A percentile compares a stretch with the other conserved stretches of the same genome.
phyloP scores from a whole-genome alignment of 37 sponge, comb jelly and placozoan genomes.

The Tethya wilhelma region DNA sequence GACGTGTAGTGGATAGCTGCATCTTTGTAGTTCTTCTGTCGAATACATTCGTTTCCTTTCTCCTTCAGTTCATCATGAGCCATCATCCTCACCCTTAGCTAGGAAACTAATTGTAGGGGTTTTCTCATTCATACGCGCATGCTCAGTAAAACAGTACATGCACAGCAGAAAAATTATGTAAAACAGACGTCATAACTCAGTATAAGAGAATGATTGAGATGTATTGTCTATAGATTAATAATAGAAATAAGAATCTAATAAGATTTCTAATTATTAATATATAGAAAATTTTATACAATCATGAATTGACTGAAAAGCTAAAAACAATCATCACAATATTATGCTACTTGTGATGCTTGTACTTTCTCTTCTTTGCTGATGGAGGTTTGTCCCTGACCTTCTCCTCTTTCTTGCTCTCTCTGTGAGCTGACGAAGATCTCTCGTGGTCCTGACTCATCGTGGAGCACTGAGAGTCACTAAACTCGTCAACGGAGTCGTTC shows the following conservation, averaged over 20 bases:
- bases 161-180: no score
- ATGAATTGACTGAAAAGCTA: not conserved
- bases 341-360: constrained; percentile 51
- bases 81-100: no score
- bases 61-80: no score
- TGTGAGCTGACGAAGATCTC: no score
- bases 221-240: no score
- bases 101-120: no score
- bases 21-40: not conserved
- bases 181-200: no score
- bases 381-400: constrained; percentile 35
- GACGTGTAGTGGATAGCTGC: constrained; percentile 5
- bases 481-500: constrained; percentile 55
- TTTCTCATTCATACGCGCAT: no score
- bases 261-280: not conserved
- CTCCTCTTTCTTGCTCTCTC: constrained; percentile 1
- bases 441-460: constrained; percentile 60
- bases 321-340: not conserved
- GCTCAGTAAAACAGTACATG: no score
- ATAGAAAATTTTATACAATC: constrained; percentile 1
- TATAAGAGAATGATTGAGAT: no score
- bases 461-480: constrained; percentile 66
- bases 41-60: constrained; percentile 5
- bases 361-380: constrained; percentile 54
- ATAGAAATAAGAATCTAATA: no score